A percentile compares a stretch with the other conserved stretches of the same genome.
Conservation (phyloP, 2,797 vertebrate species). For the Chromobotia macracanthus region DNA sequence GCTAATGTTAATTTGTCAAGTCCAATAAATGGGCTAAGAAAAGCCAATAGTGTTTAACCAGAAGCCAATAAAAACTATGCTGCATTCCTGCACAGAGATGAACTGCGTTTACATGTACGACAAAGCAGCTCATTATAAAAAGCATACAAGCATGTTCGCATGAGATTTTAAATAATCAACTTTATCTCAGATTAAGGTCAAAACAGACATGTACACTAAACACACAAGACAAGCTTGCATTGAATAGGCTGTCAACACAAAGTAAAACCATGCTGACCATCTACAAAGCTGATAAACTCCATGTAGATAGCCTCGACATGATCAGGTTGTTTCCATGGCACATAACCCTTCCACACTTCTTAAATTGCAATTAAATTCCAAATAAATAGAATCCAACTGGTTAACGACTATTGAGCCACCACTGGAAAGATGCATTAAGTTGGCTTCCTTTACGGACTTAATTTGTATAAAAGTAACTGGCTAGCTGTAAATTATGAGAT, state of each 20-base stretch:
- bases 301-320: neutral
- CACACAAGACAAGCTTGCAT: too few species aligned
- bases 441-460: neutral
- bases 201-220: too few species aligned
- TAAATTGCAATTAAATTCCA: neutral
- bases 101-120: neutral
- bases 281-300: neutral
- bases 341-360: neutral
- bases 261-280: neutral
- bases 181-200: too few species aligned
- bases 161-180: too few species aligned
- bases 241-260: too few species aligned
- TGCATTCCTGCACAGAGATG: slow-evolving; percentile 6
- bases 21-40: neutral
- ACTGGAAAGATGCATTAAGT: neutral
- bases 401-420: neutral
- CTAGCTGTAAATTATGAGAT: neutral
- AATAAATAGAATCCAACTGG: neutral
- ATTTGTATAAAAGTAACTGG: neutral
- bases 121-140: neutral
- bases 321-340: neutral
- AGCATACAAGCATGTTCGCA: too few species aligned
- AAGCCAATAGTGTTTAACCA: neutral
- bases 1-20: slow-evolving; percentile 8
- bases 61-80: neutral